These are phyloP conservation scores for Ormyrus nitidulus DNA, from an alignment of 2,888 invertebrate genomes.

Conservation along the genomic window DNA sequence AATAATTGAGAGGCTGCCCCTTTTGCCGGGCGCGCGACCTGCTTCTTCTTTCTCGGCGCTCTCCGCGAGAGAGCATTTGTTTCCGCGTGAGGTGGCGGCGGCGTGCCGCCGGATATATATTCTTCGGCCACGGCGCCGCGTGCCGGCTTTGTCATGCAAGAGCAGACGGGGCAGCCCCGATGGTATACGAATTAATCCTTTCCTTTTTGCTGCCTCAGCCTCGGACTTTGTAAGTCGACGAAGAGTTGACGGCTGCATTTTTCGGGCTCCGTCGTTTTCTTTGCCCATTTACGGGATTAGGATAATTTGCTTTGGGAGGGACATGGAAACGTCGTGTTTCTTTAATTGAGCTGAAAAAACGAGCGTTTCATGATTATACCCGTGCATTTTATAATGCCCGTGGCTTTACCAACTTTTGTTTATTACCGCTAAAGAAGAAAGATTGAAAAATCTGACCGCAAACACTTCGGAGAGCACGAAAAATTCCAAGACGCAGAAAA, in stretches of 20 bases:
- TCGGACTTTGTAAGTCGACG: constrained; percentile 45
- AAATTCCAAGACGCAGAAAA: constrained; percentile 20
- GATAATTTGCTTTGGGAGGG: constrained; percentile 31
- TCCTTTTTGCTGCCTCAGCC: constrained; percentile 19
- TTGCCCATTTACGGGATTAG: constrained; percentile 41
- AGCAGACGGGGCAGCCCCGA: constrained; percentile 29
- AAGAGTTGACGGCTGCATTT: constrained; percentile 50
- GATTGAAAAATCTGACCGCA: neutral
- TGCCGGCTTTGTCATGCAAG: neutral
- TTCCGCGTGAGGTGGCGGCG: constrained; percentile 52
- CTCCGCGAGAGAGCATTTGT: constrained; percentile 37
- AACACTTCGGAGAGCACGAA: constrained; percentile 4
- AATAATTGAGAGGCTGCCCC: constrained; percentile 66
- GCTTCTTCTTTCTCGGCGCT: constrained; percentile 12
- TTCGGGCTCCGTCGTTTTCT: constrained; percentile 5
- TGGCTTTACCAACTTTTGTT: neutral
- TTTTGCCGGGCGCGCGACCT: constrained; percentile 24
- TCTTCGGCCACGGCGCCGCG: constrained; percentile 12
- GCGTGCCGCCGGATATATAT: constrained; percentile 7
- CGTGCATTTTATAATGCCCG: neutral
- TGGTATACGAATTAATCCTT: constrained; percentile 54
- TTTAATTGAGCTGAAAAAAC: constrained; percentile 8
- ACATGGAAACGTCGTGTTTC: constrained; percentile 1
- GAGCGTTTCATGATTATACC: neutral
- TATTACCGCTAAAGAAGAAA: constrained; percentile 1